phyloP scores from a whole-genome alignment of 37 sponge, comb jelly and placozoan species.

The Ianthella basta region DNA sequence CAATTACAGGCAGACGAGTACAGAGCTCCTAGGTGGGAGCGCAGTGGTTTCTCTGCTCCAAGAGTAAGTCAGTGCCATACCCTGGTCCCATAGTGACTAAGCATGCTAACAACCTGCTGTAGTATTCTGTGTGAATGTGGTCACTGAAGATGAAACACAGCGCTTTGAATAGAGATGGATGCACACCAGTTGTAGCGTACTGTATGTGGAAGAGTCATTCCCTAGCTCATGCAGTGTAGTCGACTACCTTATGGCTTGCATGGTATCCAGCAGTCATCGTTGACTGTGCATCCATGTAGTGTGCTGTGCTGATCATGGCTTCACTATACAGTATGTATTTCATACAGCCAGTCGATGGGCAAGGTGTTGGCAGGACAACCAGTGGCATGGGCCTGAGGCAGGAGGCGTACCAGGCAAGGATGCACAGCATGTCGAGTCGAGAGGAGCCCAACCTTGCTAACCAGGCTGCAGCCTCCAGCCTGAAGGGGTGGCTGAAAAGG shows the following conservation, averaged over 20 bases:
- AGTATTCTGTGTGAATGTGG: no score
- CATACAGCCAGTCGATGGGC: neutral
- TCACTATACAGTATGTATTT: no score
- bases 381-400: slow-evolving; percentile 34
- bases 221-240: no score
- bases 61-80: slow-evolving; percentile 26
- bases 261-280: no score
- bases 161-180: no score
- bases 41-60: slow-evolving; percentile 64
- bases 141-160: no score
- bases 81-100: neutral
- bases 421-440: slow-evolving; percentile 19
- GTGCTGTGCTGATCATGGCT: no score
- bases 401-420: slow-evolving; percentile 77
- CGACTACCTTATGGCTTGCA: no score
- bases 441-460: slow-evolving; percentile 33
- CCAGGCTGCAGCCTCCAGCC: slow-evolving; percentile 55
- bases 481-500: slow-evolving; percentile 44
- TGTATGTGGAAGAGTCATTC: no score
- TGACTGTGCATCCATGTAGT: no score
- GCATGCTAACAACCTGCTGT: no score
- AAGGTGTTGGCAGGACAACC: neutral
- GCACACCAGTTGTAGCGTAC: no score
- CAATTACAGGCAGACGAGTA: slow-evolving; percentile 18
- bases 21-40: slow-evolving; percentile 49